phyloP scores from a whole-genome alignment of 2,797 vertebrate species.

The Danio kyathit region DNA sequence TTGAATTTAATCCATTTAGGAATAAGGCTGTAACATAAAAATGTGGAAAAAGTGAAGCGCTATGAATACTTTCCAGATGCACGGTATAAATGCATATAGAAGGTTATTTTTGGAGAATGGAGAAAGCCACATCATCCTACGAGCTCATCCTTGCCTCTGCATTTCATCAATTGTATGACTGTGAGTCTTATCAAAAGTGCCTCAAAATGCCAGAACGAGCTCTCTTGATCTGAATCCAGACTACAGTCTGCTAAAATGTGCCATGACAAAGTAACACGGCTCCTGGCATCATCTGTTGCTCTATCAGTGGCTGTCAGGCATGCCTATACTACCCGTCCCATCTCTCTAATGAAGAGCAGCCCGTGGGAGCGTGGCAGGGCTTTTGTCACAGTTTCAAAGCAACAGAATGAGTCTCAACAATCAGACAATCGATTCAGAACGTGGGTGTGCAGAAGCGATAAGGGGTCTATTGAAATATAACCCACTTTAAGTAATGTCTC shows the following conservation, averaged over 20 bases:
- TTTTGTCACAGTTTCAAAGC: slow-evolving; percentile 41
- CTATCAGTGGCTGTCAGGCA: slow-evolving; percentile 31
- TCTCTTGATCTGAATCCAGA: slow-evolving; percentile 28
- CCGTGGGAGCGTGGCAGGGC: slow-evolving; percentile 10
- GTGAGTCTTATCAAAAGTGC: slow-evolving; percentile 2
- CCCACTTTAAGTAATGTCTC: neutral
- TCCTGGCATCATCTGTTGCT: slow-evolving; percentile 22
- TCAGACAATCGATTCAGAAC: slow-evolving; percentile 1
- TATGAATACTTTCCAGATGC: too few species aligned
- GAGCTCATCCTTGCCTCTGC: neutral
- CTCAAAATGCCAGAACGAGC: neutral
- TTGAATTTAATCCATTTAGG: too few species aligned
- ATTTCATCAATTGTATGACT: slow-evolving; percentile 12
- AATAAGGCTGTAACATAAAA: too few species aligned
- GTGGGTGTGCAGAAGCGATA: slow-evolving; percentile 13
- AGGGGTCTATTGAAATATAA: slow-evolving; percentile 27
- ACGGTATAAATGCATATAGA: too few species aligned
- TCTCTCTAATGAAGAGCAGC: slow-evolving; percentile 24
- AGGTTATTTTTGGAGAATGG: neutral
- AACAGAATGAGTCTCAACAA: neutral
- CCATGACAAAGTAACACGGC: neutral
- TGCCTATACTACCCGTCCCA: slow-evolving; percentile 22
- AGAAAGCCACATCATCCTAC: neutral
- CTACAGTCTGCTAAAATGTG: neutral
- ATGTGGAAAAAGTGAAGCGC: too few species aligned